Evolutionary conservation across 2,888 invertebrate genomes (phyloP).

Genomic region (Scaptomyza flava): DNA sequence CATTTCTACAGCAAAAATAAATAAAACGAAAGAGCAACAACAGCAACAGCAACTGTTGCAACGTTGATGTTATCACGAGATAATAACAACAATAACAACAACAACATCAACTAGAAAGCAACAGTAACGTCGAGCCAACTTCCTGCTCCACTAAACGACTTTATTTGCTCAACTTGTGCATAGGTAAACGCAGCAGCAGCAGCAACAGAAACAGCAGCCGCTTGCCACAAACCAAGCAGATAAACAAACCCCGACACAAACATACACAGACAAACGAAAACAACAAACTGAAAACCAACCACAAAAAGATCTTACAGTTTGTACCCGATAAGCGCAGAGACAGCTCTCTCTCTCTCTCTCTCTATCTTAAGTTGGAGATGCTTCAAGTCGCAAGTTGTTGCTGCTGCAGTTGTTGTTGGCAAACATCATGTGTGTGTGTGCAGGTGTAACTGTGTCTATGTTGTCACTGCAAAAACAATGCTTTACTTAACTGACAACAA

Average conservation of each 20-base stretch:
- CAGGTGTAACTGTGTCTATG: slow-evolving; percentile 52
- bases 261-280: slow-evolving; percentile 44
- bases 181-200: slow-evolving; percentile 58
- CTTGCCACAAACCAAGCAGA: slow-evolving; percentile 38
- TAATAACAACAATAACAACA: slow-evolving; percentile 28
- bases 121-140: slow-evolving; percentile 34
- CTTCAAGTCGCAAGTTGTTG: slow-evolving; percentile 52
- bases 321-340: slow-evolving; percentile 57
- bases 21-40: slow-evolving; percentile 34
- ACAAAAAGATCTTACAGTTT: slow-evolving; percentile 73
- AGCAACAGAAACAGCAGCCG: slow-evolving; percentile 38
- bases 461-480: slow-evolving; percentile 74
- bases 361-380: slow-evolving; percentile 15
- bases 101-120: slow-evolving; percentile 30
- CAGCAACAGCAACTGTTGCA: slow-evolving; percentile 48
- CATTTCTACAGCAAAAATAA: slow-evolving; percentile 64
- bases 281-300: slow-evolving; percentile 60
- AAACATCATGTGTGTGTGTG: slow-evolving; percentile 65
- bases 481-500: slow-evolving; percentile 42
- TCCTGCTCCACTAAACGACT: slow-evolving; percentile 65
- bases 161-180: slow-evolving; percentile 74
- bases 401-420: slow-evolving; percentile 44
- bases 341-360: slow-evolving; percentile 16
- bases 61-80: slow-evolving; percentile 57
- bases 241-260: slow-evolving; percentile 48